These are phyloP conservation scores for Halichondria panicea DNA, from an alignment of 37 sponge, comb jelly and placozoan genomes.

Conservation along the genomic window DNA sequence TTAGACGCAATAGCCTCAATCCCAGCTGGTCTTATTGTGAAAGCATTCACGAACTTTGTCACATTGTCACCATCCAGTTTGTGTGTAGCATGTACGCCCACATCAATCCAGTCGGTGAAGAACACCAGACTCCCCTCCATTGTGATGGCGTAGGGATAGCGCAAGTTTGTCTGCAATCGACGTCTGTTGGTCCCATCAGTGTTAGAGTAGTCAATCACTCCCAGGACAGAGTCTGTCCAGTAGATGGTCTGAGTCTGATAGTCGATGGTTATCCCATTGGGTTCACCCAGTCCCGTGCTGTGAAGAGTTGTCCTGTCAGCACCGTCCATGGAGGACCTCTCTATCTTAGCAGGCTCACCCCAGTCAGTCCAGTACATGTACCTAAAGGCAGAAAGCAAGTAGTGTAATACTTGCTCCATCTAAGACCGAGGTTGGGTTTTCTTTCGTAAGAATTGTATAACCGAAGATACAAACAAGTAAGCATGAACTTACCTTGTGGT, in stretches of 20 bases:
- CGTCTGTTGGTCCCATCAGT: slow-evolving; percentile 14
- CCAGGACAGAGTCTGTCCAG: slow-evolving; percentile 19
- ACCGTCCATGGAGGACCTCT: slow-evolving; percentile 65
- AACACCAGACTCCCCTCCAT: slow-evolving; percentile 39
- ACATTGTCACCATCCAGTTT: neutral
- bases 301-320: slow-evolving; percentile 12
- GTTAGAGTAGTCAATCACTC: slow-evolving; percentile 21
- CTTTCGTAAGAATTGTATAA: too few species aligned
- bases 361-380: slow-evolving; percentile 65
- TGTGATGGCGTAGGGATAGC: slow-evolving; percentile 53
- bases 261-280: slow-evolving; percentile 40
- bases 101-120: slow-evolving; percentile 63
- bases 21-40: neutral
- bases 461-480: too few species aligned
- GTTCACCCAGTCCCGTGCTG: slow-evolving; percentile 13
- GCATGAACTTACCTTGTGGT: slow-evolving; percentile 1
- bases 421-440: too few species aligned
- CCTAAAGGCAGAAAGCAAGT: neutral
- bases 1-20: neutral
- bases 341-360: slow-evolving; percentile 49
- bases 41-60: neutral
- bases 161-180: slow-evolving; percentile 7
- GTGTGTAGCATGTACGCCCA: slow-evolving; percentile 17
- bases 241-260: slow-evolving; percentile 23
- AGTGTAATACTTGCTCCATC: neutral